A percentile compares a stretch with the other conserved stretches of the same genome.
Conservation (phyloP, 2,797 vertebrate genomes). For the Intellagama lesueurii region DNA sequence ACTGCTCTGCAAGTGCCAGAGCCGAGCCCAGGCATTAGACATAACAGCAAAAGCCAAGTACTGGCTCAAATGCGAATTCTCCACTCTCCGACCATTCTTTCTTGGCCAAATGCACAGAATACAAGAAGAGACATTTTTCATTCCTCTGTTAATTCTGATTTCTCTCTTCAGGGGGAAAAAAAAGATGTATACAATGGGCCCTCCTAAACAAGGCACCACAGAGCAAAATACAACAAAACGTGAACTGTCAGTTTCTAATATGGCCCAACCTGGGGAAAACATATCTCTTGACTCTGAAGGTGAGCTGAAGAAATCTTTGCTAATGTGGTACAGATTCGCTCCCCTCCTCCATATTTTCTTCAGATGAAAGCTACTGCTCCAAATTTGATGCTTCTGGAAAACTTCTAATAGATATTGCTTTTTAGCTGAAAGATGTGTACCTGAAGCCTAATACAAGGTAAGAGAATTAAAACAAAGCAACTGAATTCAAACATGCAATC, state of each 20-base stretch:
- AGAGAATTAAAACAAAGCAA: background rate
- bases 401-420: background rate
- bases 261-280: background rate
- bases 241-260: slow-evolving; percentile 5
- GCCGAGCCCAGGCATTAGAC: background rate
- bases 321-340: background rate
- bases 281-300: background rate
- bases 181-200: background rate
- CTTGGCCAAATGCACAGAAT: background rate
- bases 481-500: background rate
- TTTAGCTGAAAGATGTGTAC: background rate
- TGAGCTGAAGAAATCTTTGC: background rate
- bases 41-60: background rate
- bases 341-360: background rate
- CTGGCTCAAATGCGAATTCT: background rate
- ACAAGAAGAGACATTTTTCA: background rate
- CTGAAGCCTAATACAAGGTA: background rate
- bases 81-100: background rate
- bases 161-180: background rate
- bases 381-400: background rate
- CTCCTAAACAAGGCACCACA: background rate
- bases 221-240: background rate
- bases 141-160: background rate
- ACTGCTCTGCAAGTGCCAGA: background rate
- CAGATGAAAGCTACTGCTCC: background rate